Evolutionary conservation across 1,140 invertebrate genomes (phyloP).

Genomic region (Lasioglossum albipes): DNA sequence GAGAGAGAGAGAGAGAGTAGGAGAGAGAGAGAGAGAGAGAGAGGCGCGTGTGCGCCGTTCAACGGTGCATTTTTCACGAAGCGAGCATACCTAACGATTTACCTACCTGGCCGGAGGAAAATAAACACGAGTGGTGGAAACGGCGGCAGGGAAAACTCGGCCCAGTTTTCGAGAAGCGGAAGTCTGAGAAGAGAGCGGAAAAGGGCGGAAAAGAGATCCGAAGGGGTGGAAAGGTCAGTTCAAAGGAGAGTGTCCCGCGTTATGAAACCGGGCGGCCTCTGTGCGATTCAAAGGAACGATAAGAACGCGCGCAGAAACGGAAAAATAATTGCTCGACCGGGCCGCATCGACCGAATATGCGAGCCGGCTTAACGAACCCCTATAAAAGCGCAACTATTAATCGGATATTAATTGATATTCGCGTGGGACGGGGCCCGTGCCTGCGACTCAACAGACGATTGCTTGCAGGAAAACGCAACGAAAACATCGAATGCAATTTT

Average conservation of each 20-base stretch:
- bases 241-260: neutral
- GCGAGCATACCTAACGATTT: slow-evolving; percentile 44
- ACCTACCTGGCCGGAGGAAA: slow-evolving; percentile 30
- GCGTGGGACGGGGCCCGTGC: no score
- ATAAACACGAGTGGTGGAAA: slow-evolving; percentile 27
- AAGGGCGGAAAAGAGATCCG: no score
- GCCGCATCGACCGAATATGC: neutral
- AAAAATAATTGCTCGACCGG: neutral
- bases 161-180: slow-evolving; percentile 11
- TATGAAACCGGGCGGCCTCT: no score
- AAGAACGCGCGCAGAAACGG: neutral
- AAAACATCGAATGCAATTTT: no score
- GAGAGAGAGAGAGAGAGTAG: no score
- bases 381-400: no score
- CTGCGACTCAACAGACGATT: no score
- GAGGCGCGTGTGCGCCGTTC: no score
- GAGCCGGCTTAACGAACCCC: no score
- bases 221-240: neutral
- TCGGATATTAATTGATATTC: no score
- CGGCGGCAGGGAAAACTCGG: neutral
- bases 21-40: neutral
- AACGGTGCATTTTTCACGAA: slow-evolving; percentile 12
- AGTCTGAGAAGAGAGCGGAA: neutral
- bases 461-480: no score
- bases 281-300: neutral